Percentiles rank a stretch among this genome's conserved stretches.
Conservation (phyloP, 2,113 vertebrate species). For the Stigmatopora nigra region DNA sequence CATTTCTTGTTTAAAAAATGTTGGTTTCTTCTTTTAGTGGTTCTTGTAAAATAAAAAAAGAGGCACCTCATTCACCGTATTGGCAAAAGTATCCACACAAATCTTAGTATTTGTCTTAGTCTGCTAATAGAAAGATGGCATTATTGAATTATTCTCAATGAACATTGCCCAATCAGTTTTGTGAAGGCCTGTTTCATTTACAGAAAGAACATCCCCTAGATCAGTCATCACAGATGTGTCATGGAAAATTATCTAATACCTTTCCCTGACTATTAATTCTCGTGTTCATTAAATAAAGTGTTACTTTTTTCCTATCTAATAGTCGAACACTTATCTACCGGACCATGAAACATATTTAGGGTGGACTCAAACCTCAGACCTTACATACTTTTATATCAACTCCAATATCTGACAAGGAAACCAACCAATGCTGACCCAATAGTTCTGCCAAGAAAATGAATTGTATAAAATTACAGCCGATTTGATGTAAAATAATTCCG, state of each 20-base stretch:
- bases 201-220: too few relatives aligned
- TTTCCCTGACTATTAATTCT: not conserved
- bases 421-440: not conserved
- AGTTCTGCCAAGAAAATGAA: not conserved
- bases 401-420: not conserved
- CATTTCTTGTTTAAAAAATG: not conserved
- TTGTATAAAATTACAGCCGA: not conserved
- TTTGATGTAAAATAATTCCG: not conserved
- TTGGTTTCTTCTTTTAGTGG: slow-evolving; percentile 23
- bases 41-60: not conserved
- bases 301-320: too few relatives aligned
- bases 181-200: too few relatives aligned
- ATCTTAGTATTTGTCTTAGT: not conserved
- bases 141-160: not conserved
- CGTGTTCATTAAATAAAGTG: too few relatives aligned
- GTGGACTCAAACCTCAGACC: not conserved
- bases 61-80: not conserved
- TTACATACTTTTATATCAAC: not conserved
- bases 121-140: too few relatives aligned
- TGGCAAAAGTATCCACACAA: not conserved
- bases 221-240: not conserved
- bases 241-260: not conserved
- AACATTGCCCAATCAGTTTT: not conserved
- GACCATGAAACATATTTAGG: not conserved
- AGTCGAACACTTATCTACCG: not conserved